A percentile compares a stretch with the other conserved stretches of the same genome.
Conservation (phyloP, 2,888 invertebrate genomes). For the Cryptus armator region DNA sequence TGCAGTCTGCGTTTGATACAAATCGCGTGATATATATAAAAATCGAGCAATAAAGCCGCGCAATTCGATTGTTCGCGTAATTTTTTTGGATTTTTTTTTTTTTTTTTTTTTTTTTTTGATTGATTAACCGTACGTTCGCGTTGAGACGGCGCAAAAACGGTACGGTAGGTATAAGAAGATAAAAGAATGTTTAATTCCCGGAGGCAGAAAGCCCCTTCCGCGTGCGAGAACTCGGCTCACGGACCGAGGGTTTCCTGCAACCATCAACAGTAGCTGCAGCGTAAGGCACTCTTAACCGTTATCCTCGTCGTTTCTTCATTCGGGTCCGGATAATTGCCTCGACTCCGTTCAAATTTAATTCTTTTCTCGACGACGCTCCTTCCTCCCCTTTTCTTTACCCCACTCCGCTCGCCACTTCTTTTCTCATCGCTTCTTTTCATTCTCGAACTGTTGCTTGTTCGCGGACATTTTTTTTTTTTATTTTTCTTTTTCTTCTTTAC, state of each 20-base stretch:
- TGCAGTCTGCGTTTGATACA: conserved; percentile 17
- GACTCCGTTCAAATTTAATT: conserved; percentile 79
- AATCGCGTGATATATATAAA: conserved; percentile 1
- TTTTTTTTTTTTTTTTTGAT: conserved; percentile 82
- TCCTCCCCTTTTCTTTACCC: not conserved
- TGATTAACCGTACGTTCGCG: conserved; percentile 80
- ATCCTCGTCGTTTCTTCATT: conserved; percentile 77
- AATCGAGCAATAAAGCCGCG: conserved; percentile 8
- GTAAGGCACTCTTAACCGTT: conserved; percentile 73
- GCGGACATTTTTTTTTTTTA: conserved; percentile 38
- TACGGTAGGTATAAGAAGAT: conserved; percentile 74
- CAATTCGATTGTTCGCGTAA: conserved; percentile 67
- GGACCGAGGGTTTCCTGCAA: conserved; percentile 48
- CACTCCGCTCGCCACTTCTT: not conserved
- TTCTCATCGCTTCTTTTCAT: conserved; percentile 64
- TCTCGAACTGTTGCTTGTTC: conserved; percentile 18
- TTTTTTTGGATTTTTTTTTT: conserved; percentile 65
- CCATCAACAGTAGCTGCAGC: conserved; percentile 60
- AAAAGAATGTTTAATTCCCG: conserved; percentile 81
- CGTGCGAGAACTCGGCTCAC: conserved; percentile 57
- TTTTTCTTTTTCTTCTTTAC: conserved; percentile 11
- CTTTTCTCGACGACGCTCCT: conserved; percentile 72
- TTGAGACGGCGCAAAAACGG: conserved; percentile 75
- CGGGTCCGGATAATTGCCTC: conserved; percentile 78
- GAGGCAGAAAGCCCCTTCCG: conserved; percentile 73